Conservation (phyloP, 2,888 invertebrate genomes). For the Brassicogethes aeneus region DNA sequence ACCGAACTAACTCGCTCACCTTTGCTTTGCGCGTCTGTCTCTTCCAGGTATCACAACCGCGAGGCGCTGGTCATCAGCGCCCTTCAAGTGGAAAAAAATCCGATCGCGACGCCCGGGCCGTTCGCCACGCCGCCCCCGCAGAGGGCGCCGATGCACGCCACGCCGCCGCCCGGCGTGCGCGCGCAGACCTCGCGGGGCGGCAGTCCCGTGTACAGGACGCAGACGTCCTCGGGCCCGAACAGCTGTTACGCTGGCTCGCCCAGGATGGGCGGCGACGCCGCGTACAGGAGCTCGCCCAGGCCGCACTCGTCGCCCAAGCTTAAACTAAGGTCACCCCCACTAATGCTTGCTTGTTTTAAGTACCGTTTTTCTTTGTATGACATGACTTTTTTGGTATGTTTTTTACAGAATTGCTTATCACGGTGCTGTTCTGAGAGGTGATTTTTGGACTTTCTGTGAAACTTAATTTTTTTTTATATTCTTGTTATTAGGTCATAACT, state of each 20-base stretch:
- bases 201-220: slow-evolving; percentile 53
- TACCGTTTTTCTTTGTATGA: background rate
- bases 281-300: slow-evolving; percentile 48
- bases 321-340: slow-evolving; percentile 69
- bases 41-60: slow-evolving; percentile 85
- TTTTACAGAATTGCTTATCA: too few species aligned
- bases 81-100: slow-evolving; percentile 86
- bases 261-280: slow-evolving; percentile 47
- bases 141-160: slow-evolving; percentile 54
- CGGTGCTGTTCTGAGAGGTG: too few species aligned
- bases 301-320: slow-evolving; percentile 84
- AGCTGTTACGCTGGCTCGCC: slow-evolving; percentile 50
- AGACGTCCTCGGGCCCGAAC: slow-evolving; percentile 54
- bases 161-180: slow-evolving; percentile 51
- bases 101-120: slow-evolving; percentile 80
- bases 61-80: slow-evolving; percentile 90
- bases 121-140: slow-evolving; percentile 62
- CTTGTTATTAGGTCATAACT: too few species aligned
- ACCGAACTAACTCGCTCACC: too few species aligned
- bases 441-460: too few species aligned
- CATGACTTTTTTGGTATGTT: too few species aligned
- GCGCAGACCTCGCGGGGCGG: slow-evolving; percentile 31
- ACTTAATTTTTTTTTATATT: too few species aligned
- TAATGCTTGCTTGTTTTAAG: background rate
- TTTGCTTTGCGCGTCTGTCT: too few species aligned